A percentile compares a stretch with the other conserved stretches of the same genome.
phyloP scores from a whole-genome alignment of 2,888 invertebrate species.

The Orchesellides sinensis region DNA sequence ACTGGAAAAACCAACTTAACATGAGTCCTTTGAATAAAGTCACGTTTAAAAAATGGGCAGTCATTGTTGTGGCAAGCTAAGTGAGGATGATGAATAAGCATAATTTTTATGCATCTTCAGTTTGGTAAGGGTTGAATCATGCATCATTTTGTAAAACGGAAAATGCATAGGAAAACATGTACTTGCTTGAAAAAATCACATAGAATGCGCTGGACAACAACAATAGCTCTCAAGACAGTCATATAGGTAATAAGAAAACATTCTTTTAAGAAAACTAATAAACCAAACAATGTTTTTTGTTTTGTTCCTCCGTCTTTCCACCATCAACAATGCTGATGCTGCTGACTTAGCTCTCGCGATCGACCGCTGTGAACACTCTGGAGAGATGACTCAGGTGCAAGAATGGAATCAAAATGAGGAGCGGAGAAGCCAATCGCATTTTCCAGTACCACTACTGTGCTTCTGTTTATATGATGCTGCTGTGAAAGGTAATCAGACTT shows the following conservation, averaged over 20 bases:
- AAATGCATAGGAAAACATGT: neutral
- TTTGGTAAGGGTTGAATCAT: neutral
- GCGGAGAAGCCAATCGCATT: neutral
- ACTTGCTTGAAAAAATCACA: neutral
- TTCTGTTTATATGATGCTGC: neutral
- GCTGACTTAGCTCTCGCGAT: slow-evolving; percentile 5
- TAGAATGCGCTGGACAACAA: neutral
- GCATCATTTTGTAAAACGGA: neutral
- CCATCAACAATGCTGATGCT: neutral
- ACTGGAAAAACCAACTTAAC: slow-evolving; percentile 25
- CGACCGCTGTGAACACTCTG: neutral
- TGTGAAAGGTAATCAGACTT: slow-evolving; percentile 46
- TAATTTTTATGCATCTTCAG: slow-evolving; percentile 28
- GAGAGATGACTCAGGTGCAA: slow-evolving; percentile 39
- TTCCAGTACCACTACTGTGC: neutral
- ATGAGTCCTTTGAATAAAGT: neutral
- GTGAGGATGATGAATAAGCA: slow-evolving; percentile 45
- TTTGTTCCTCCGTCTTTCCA: too few relatives aligned
- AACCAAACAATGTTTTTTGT: neutral
- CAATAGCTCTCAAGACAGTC: neutral
- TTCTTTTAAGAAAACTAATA: neutral
- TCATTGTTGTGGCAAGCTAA: slow-evolving; percentile 8
- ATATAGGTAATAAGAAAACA: neutral
- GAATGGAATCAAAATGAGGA: slow-evolving; percentile 29
- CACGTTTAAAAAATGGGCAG: slow-evolving; percentile 21